Evolutionary conservation across 1,140 invertebrate genomes (phyloP), one percentile per base, ranked within the genome.

Genomic region (Aleiodes sp.): DNA sequence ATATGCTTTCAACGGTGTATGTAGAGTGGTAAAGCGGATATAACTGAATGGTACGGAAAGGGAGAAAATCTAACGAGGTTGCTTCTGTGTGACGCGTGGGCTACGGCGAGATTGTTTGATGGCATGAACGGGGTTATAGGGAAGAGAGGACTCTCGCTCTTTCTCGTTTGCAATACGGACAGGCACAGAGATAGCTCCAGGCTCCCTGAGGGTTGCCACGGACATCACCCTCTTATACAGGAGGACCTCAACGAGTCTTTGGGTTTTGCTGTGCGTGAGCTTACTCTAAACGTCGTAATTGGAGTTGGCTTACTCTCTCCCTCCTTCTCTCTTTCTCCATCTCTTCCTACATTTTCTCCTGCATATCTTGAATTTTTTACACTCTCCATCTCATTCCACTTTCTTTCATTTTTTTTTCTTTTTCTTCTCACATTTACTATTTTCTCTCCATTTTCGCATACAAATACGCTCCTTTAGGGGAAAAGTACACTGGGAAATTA

Each of bases 271-370:
- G 14, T 59, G 59, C 46, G 19, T 57, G 66, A 68, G 66, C 70
- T 75, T 77, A 67, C 75, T 75, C 73, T 80, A 80, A 81, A 81
- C 77, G 75, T 79, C 78, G 78, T 82, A 82, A 82, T 82, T 82
- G 78, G 78, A 81, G 76, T 72, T 75, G 72, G 74, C 76, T 77
- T 71, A 35, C 56, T 56, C 26, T 59, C 29, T 35, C 59, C 52
- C 57, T 52, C 56, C 46, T 35, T 59, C 29, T 35, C 59, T 63
- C 57, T 39, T 41, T 43, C 39, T 33, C 57, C 10, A 29, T 31
- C 59, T 52, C 37, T 26, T 33, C 28, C 26, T 26, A 10, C 28
- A n/a, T n/a, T n/a, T n/a, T n/a, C n/a, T n/a, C 59, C 28, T 52
- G 14, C 46, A 24, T 10, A 52, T 24, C 46, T 24, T 52, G 46